A percentile compares a stretch with the other conserved stretches of the same genome.
These are phyloP conservation scores for Papilio gigon DNA, from an alignment of 2,888 invertebrate species.

Conservation along the genomic window DNA sequence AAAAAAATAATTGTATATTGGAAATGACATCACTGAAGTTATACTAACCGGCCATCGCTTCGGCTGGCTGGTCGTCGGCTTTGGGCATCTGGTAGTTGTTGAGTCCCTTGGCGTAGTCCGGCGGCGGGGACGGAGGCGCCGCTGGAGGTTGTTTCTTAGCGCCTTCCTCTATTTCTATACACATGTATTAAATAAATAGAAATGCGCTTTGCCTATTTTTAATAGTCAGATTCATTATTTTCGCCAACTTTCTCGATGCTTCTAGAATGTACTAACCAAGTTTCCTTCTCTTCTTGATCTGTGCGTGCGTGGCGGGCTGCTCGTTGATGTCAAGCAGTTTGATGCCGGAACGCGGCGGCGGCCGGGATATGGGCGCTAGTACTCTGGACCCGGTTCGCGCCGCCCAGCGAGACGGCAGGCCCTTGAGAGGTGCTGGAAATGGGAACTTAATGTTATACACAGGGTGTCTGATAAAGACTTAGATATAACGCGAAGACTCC, in stretches of 20 bases:
- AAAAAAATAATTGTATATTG: too few relatives aligned
- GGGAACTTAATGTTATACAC: too few relatives aligned
- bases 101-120: conserved; percentile 70
- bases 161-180: conserved; percentile 75
- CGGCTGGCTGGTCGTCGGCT: conserved; percentile 60
- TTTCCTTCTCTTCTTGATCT: conserved; percentile 92
- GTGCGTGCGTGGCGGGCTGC: conserved; percentile 88
- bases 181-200: too few relatives aligned
- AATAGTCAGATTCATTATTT: too few relatives aligned
- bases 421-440: conserved; percentile 91
- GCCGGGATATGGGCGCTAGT: conserved; percentile 79
- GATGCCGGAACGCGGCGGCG: conserved; percentile 93
- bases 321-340: conserved; percentile 97
- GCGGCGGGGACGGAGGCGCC: conserved; percentile 69
- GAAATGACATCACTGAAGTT: too few relatives aligned
- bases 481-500: too few relatives aligned
- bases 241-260: background rate
- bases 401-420: conserved; percentile 89
- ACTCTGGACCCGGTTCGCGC: conserved; percentile 53
- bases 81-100: conserved; percentile 66
- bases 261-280: conserved; percentile 79
- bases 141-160: conserved; percentile 67
- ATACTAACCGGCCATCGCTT: conserved; percentile 32
- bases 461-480: too few relatives aligned
- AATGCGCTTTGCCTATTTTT: too few relatives aligned